Evolutionary conservation across 2,797 vertebrate genomes (phyloP), one percentile per base, ranked within the genome.

Genomic region (Rhodeus uyekii): DNA sequence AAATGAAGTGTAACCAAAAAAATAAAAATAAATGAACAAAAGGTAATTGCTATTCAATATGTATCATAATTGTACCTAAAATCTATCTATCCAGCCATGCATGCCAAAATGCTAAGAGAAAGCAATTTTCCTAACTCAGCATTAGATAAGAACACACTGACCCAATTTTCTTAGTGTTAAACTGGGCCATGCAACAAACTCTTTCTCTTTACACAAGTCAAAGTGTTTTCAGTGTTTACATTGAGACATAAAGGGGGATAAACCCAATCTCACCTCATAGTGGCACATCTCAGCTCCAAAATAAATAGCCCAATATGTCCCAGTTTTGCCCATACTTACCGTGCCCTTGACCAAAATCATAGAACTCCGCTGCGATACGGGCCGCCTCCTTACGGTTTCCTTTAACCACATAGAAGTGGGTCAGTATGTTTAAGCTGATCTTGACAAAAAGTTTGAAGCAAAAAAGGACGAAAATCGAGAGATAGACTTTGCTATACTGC

Each of bases 391-490:
- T 96, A 72, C 95, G 94, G 87, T 96, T 97, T 78, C 96, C 96
- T 87, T 95, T 96, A 85, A 97, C 96, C 8, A 95, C 96, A 88
- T 96, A 97, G 92, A 96, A 97, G 87, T 97, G 96, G 65, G 96
- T 97, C 19, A 97, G 93, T 87, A 97, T 95, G 85, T 94, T 96
- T 0, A 97, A 94, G 90, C 96, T 96, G 90, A 96, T 96, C 92
- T 97, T 97, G 85, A 97, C 93, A 83, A 96, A 97, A 77, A 97
- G 94, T 85, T 96, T 97, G 87, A 96, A 96, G 86, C 95, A 96
- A 91, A 97, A 97, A 83, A 97, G 95, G 3, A 94, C 94, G 58
- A 96, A 95, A 86, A 97, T 97, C 10, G 95, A 96, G 86, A 96
- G 93, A 90, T 97, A 97, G 89, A 96, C 95, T 85, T 96, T 96